Percentiles rank a stretch among this genome's conserved stretches.
Conservation (phyloP, 1,140 invertebrate genomes). For the Cephus cinctus region DNA sequence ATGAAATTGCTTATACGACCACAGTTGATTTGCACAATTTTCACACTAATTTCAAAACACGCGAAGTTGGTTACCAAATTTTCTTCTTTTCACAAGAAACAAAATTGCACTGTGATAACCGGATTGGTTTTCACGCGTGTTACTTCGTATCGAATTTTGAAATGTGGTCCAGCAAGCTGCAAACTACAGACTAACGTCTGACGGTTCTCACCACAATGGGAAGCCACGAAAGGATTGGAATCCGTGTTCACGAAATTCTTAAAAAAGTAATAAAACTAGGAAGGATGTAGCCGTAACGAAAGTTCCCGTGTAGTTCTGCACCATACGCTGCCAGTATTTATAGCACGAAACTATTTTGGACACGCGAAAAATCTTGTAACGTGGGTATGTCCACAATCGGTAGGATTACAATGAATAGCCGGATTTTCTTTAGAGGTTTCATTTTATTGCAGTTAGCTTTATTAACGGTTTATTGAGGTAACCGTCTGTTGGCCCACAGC, state of each 20-base stretch:
- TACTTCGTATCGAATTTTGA: not conserved
- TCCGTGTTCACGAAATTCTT: constrained; percentile 17
- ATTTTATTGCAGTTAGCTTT: too few species aligned
- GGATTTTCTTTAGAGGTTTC: too few species aligned
- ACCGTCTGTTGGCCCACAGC: too few species aligned
- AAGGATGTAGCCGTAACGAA: not conserved
- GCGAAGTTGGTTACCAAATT: not conserved
- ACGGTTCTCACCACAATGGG: constrained; percentile 1
- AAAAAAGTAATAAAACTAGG: constrained; percentile 26
- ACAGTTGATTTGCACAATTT: not conserved
- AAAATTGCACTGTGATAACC: not conserved
- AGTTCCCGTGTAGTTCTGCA: too few species aligned
- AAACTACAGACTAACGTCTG: not conserved
- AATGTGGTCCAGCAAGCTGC: not conserved
- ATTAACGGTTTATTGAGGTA: too few species aligned
- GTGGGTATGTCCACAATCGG: too few species aligned
- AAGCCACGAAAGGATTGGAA: constrained; percentile 1
- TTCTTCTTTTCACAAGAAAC: not conserved
- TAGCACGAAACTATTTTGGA: too few species aligned
- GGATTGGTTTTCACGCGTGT: too few species aligned
- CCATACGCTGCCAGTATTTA: too few species aligned
- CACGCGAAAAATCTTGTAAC: too few species aligned
- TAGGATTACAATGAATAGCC: too few species aligned
- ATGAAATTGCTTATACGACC: too few species aligned
- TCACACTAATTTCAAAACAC: not conserved